Percentiles rank a stretch among this genome's conserved stretches.
These are phyloP conservation scores for Ianthella basta DNA, from an alignment of 37 sponge, comb jelly and placozoan species.

Conservation along the genomic window DNA sequence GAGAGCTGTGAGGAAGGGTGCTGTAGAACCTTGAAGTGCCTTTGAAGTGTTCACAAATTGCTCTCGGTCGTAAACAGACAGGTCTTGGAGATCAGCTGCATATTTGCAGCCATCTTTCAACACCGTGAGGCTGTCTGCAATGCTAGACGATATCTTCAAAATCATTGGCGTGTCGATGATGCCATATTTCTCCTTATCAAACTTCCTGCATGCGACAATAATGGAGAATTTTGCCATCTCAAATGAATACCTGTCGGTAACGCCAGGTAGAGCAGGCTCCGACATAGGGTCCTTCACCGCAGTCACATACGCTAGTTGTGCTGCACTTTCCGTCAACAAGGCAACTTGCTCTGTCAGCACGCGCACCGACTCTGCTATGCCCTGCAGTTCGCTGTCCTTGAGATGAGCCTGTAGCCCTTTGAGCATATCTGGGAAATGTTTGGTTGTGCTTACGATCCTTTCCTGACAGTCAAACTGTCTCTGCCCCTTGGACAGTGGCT, in stretches of 20 bases:
- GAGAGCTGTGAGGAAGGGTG: slow-evolving; percentile 57
- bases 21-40: slow-evolving; percentile 65
- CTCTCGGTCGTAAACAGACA: slow-evolving; percentile 28
- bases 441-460: slow-evolving; percentile 72
- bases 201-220: slow-evolving; percentile 55
- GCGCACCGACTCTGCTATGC: slow-evolving; percentile 19
- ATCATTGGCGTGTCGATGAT: slow-evolving; percentile 35
- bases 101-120: slow-evolving; percentile 56
- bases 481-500: slow-evolving; percentile 45
- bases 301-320: slow-evolving; percentile 75
- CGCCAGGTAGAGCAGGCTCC: slow-evolving; percentile 52
- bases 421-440: slow-evolving; percentile 62
- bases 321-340: slow-evolving; percentile 70
- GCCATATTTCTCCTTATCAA: slow-evolving; percentile 47
- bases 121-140: slow-evolving; percentile 68
- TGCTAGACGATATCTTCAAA: slow-evolving; percentile 59
- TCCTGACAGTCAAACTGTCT: slow-evolving; percentile 57
- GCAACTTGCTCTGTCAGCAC: slow-evolving; percentile 66
- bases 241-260: slow-evolving; percentile 61
- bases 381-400: slow-evolving; percentile 21
- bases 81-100: slow-evolving; percentile 36
- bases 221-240: slow-evolving; percentile 55
- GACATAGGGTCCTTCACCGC: slow-evolving; percentile 51
- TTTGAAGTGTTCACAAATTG: slow-evolving; percentile 59
- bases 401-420: slow-evolving; percentile 51